phyloP scores from a whole-genome alignment of 1,140 invertebrate genomes.

The Bursaphelenchus mucronatus region DNA sequence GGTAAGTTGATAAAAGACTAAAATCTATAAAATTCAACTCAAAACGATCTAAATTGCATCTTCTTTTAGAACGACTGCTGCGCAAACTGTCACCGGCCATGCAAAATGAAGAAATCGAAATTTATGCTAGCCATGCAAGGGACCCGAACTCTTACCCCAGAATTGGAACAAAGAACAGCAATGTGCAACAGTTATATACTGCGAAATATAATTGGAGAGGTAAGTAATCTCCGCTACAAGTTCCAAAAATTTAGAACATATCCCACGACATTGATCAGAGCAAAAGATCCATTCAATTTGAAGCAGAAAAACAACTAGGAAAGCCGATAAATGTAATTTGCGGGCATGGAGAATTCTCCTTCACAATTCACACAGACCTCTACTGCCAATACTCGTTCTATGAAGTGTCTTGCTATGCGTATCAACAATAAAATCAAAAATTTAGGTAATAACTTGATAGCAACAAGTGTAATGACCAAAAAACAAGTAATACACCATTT shows the following conservation, averaged over 20 bases:
- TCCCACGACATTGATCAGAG: constrained; percentile 14
- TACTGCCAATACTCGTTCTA: constrained; percentile 41
- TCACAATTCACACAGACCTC: constrained; percentile 37
- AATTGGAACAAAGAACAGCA: constrained; percentile 7
- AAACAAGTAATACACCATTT: too few species aligned
- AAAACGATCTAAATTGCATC: not conserved
- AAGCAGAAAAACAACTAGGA: constrained; percentile 20
- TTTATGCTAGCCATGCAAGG: constrained; percentile 8
- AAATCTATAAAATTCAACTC: constrained; percentile 2
- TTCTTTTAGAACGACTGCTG: constrained; percentile 47
- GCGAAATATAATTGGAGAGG: constrained; percentile 19
- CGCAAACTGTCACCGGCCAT: constrained; percentile 34
- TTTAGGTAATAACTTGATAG: not conserved
- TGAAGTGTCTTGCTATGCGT: constrained; percentile 43
- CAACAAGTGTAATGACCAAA: too few species aligned
- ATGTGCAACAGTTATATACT: constrained; percentile 20
- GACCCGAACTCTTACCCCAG: not conserved
- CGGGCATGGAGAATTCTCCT: constrained; percentile 45
- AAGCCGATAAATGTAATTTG: constrained; percentile 41
- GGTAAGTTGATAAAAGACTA: constrained; percentile 5
- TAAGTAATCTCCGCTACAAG: constrained; percentile 1
- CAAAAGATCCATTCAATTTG: constrained; percentile 22
- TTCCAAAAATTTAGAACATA: constrained; percentile 14
- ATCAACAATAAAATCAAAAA: constrained; percentile 21
- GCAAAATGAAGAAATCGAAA: not conserved